Conservation (phyloP, 2,113 vertebrate genomes). For the Caretta caretta region DNA sequence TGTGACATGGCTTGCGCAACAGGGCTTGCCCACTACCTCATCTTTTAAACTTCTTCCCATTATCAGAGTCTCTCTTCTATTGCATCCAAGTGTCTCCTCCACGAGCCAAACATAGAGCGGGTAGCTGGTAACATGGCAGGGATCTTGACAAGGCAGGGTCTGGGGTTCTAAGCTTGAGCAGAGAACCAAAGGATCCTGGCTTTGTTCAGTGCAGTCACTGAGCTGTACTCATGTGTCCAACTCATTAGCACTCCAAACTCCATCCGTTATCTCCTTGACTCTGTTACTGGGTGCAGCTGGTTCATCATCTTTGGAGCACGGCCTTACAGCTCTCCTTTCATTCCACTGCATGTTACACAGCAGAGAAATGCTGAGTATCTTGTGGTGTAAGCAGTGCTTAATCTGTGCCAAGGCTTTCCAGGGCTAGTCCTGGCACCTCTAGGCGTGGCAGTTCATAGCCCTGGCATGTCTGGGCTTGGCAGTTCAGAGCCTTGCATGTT, state of each 20-base stretch:
- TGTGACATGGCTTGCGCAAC: not conserved
- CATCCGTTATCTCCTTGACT: not conserved
- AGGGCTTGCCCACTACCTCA: not conserved
- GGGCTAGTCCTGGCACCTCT: too few species aligned
- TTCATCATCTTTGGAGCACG: not conserved
- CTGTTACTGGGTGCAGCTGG: not conserved
- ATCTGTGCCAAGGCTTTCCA: not conserved
- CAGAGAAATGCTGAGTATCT: not conserved
- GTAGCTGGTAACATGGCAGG: not conserved
- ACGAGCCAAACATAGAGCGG: too few species aligned
- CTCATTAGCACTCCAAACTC: not conserved
- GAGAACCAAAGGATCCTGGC: not conserved
- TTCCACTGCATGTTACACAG: fast-evolving
- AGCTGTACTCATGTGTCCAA: not conserved
- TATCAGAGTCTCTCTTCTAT: too few species aligned
- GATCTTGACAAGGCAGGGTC: not conserved
- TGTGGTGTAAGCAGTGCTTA: not conserved
- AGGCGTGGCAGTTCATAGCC: too few species aligned
- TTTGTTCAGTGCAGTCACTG: not conserved
- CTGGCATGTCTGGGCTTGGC: too few species aligned
- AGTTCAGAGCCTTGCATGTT: not conserved
- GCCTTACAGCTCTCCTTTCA: not conserved
- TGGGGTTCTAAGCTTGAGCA: not conserved
- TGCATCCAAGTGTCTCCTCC: too few species aligned
- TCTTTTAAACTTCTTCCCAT: not conserved